phyloP scores from a whole-genome alignment of 2,113 vertebrate genomes.

The Peucedramus taeniatus region DNA sequence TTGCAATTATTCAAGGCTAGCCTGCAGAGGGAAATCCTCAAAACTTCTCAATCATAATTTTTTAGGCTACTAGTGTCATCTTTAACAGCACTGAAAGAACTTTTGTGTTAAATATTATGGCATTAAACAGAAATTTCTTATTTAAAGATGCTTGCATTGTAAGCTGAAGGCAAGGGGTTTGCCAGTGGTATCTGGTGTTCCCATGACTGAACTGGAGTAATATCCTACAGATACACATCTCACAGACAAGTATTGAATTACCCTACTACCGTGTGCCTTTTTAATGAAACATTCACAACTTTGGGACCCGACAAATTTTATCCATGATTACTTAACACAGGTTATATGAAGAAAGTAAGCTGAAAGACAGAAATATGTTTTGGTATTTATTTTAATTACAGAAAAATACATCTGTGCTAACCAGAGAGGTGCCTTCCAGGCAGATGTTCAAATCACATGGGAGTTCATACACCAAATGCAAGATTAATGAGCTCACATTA shows the following conservation, averaged over 20 bases:
- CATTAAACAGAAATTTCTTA: not conserved
- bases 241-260: not conserved
- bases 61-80: not conserved
- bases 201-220: not conserved
- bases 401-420: slow-evolving; percentile 24
- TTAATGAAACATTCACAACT: slow-evolving; percentile 13
- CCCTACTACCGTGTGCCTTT: not conserved
- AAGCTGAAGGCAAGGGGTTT: not conserved
- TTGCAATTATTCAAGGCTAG: not conserved
- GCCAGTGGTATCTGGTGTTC: not conserved
- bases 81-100: not conserved
- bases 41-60: not conserved
- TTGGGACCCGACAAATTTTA: not conserved
- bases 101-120: not conserved
- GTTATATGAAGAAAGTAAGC: not conserved
- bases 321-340: not conserved
- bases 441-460: slow-evolving; percentile 32
- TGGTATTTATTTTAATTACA: slow-evolving; percentile 56
- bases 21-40: not conserved
- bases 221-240: not conserved
- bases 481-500: not conserved
- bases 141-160: not conserved
- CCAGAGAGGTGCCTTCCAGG: slow-evolving; percentile 34
- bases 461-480: not conserved
- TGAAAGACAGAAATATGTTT: slow-evolving; percentile 26